These are phyloP conservation scores for Alces alces DNA, from an alignment of 2,113 vertebrate species.

Conservation along the genomic window DNA sequence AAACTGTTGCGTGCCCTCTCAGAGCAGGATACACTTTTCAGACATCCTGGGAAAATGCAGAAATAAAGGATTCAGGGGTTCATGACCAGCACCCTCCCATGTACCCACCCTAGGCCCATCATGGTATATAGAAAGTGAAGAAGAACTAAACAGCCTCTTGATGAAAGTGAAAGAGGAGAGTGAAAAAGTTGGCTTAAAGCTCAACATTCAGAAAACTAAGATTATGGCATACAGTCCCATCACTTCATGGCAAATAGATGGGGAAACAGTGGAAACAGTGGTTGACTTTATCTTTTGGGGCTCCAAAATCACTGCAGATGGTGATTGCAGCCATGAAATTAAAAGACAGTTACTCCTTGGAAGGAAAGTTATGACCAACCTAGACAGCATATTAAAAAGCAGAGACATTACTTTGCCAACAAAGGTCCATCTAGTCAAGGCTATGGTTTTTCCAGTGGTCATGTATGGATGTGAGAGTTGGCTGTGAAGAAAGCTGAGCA, in stretches of 20 bases:
- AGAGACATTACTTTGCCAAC: not conserved
- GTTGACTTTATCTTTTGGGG: not conserved
- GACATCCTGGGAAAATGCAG: not conserved
- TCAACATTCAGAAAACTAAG: not conserved
- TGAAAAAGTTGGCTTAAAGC: not conserved
- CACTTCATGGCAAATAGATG: not conserved
- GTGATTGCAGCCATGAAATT: not conserved
- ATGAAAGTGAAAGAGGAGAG: not conserved
- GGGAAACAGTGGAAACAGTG: not conserved
- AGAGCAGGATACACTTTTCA: not conserved
- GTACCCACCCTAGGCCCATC: not conserved
- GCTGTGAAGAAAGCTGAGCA: not conserved
- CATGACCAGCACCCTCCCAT: not conserved
- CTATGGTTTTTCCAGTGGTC: not conserved
- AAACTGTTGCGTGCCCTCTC: not conserved
- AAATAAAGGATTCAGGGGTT: slow-evolving; percentile 1
- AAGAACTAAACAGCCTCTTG: not conserved
- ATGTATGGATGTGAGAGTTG: not conserved
- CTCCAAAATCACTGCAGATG: not conserved
- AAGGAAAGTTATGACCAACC: not conserved
- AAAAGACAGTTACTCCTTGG: not conserved
- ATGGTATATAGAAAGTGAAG: not conserved
- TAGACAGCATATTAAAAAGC: not conserved
- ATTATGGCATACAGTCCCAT: not conserved
- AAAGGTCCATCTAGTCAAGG: not conserved